Base-by-base conservation (phyloP, 2,113 vertebrate genomes). In the Vulpes ferrilata region DNA sequence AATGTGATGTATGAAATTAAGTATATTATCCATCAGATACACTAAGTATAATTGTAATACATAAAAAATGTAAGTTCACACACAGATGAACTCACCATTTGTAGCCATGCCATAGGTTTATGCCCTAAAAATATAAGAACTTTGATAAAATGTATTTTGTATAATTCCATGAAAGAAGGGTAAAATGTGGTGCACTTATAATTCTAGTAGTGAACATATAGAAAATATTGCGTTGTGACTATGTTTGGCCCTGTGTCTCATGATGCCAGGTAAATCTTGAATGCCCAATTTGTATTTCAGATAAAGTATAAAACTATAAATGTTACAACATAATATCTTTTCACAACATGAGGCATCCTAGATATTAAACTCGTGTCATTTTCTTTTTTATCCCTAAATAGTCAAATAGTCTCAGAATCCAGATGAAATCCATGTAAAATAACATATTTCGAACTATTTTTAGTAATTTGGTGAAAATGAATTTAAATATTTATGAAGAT, bases 401-500 rank as follows among this genome's bases (percentile, higher is more conserved):
- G 4, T 69, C 80, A 71, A 73, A 71, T 55, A 81, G 5, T 69
- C 80, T 83, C 38, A 96, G 57, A 84, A 93, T 64, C 55, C 76
- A 95, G 59, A 84, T 90, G 76, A 80, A 93, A 90, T 90, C 20
- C 48, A 53, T 88, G 59, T 69, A 80, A 95, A 83, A 78, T 67
- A 90, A 55, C 73, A 90, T 78, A 83, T 95, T 96, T 94, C 9
- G 92, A 88, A 4, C 27, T 67, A 64, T 76, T 82, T 95, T 94
- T 84, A 93, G 92, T 83, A 92, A 90, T 84, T 90, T 27, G 11
- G 2, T 88, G 22, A 85, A 97, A 92, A 59, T 60, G 6, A 86
- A 93, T 96, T 87, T 86, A 80, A 95, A 84, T 94, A 64, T 84
- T 96, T 97, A 93, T 96, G 89, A 88, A 96, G 53, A 25, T 17